phyloP scores from a whole-genome alignment of 2,888 invertebrate species.

The Diarsia mendica region DNA sequence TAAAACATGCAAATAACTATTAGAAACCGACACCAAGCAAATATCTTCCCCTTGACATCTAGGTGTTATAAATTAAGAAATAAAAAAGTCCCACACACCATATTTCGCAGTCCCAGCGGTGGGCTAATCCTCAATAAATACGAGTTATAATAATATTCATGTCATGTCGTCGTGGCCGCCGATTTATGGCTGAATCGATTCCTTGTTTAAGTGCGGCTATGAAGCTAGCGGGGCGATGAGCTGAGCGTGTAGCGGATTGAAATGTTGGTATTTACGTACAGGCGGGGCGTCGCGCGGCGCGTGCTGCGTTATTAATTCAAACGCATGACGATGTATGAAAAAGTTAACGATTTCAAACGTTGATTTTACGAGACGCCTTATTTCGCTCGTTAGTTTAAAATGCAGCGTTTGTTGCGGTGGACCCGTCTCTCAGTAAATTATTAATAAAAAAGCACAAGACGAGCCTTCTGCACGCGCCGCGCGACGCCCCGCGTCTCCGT shows the following conservation, averaged over 20 bases:
- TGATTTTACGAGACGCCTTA: too few species aligned
- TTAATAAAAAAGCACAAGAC: too few species aligned
- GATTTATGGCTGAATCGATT: constrained; percentile 85
- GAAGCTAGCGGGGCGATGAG: constrained; percentile 58
- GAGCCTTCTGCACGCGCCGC: too few species aligned
- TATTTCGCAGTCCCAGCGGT: constrained; percentile 65
- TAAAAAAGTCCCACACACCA: constrained; percentile 61
- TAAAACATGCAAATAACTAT: constrained; percentile 50
- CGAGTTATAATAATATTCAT: constrained; percentile 84
- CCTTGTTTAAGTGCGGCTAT: constrained; percentile 74
- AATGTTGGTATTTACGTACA: not conserved
- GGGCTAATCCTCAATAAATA: constrained; percentile 83
- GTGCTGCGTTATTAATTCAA: too few species aligned
- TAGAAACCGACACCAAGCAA: constrained; percentile 25
- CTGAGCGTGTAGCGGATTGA: constrained; percentile 9
- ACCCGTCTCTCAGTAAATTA: too few species aligned
- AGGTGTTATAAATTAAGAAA: constrained; percentile 69
- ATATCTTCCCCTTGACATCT: constrained; percentile 36
- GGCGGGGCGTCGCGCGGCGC: too few species aligned
- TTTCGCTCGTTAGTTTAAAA: too few species aligned
- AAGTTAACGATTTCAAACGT: too few species aligned
- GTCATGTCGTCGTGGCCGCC: constrained; percentile 81
- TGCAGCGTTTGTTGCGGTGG: too few species aligned
- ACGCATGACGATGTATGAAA: too few species aligned
- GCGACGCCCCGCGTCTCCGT: too few species aligned